These are phyloP conservation scores for Lasioglossum malachurum DNA, from an alignment of 2,888 invertebrate species.

Conservation along the genomic window DNA sequence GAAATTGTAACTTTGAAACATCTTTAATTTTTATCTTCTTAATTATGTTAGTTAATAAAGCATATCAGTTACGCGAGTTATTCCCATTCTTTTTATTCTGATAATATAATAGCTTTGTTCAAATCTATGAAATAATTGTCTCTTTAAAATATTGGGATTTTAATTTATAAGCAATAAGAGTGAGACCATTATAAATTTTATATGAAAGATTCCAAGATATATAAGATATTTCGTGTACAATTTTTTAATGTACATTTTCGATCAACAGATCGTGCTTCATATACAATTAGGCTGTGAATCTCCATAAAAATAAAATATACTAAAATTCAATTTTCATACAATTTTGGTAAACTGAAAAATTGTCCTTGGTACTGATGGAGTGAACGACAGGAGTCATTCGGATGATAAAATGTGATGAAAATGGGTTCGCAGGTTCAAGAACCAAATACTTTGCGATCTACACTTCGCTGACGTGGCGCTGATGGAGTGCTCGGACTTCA, in stretches of 20 bases:
- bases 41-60: background rate
- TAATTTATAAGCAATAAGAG: background rate
- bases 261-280: background rate
- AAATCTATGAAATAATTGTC: background rate
- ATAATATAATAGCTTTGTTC: background rate
- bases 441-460: slow-evolving; percentile 97
- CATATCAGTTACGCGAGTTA: background rate
- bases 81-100: background rate
- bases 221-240: background rate
- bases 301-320: background rate
- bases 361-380: background rate
- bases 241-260: background rate
- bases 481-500: slow-evolving; percentile 98
- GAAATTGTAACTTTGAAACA: background rate
- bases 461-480: slow-evolving; percentile 98
- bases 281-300: background rate
- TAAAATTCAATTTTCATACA: background rate
- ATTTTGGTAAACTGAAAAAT: background rate
- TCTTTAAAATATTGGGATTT: too few relatives aligned
- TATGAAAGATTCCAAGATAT: background rate
- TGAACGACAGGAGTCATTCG: background rate
- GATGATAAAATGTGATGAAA: background rate
- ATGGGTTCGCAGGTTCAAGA: slow-evolving; percentile 88
- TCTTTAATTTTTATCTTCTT: background rate
- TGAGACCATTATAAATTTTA: background rate